These are phyloP conservation scores for Zophobas atratus DNA, from an alignment of 1,140 invertebrate species.

Conservation along the genomic window DNA sequence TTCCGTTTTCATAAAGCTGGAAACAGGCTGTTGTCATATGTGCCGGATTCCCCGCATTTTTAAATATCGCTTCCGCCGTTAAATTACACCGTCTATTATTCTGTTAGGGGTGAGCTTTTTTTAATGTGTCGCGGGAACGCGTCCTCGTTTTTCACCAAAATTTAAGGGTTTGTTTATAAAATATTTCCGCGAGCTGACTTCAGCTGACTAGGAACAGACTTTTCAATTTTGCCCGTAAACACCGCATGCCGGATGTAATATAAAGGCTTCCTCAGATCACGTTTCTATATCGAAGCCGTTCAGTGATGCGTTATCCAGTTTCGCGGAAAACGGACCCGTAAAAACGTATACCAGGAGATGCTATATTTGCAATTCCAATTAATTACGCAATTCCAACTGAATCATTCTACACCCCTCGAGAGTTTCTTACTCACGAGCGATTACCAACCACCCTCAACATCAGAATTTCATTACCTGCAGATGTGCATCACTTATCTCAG, in stretches of 20 bases:
- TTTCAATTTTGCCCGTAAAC: conserved; percentile 47
- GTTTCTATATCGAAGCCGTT: conserved; percentile 54
- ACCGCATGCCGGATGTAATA: conserved; percentile 46
- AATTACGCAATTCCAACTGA: conserved; percentile 25
- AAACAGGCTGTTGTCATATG: conserved; percentile 66
- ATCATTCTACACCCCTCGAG: conserved; percentile 2
- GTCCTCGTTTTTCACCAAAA: conserved; percentile 37
- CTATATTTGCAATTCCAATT: conserved; percentile 37
- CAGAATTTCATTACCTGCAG: not conserved
- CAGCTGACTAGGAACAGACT: conserved; percentile 36
- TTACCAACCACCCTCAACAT: not conserved
- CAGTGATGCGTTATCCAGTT: conserved; percentile 55
- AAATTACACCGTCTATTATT: conserved; percentile 61
- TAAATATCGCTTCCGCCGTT: conserved; percentile 62
- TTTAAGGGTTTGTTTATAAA: conserved; percentile 50
- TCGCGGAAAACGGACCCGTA: conserved; percentile 46
- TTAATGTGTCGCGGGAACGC: conserved; percentile 17
- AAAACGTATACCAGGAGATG: conserved; percentile 21
- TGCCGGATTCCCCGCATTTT: conserved; percentile 61
- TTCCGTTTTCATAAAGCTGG: conserved; percentile 67
- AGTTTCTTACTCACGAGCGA: not conserved
- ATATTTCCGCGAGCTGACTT: conserved; percentile 51
- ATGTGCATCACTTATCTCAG: not conserved
- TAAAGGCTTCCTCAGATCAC: conserved; percentile 46
- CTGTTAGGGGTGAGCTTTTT: conserved; percentile 53